Evolutionary conservation across 1,140 invertebrate genomes (phyloP), one percentile per base, ranked within the genome.

Genomic region (Halesus radiatus): DNA sequence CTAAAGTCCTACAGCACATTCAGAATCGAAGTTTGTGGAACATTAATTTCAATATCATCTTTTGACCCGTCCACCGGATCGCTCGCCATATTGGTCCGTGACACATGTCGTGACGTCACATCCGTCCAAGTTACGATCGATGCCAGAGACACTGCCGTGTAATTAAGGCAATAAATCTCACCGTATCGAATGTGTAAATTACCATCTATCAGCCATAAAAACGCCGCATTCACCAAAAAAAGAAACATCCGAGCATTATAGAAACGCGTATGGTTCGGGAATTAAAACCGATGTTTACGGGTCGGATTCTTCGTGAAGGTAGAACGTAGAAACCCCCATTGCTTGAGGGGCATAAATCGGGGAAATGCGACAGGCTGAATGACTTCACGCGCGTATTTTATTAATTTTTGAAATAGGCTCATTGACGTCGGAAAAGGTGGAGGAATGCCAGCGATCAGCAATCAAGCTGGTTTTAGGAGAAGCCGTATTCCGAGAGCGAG

Each of bases 321-420:
- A 74, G 62, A 15, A 2, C 45, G 20, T n/a, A 72, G 68, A 72
- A 54, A 53, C 68, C 68, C 56, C 58, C 37, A 76, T 64, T 60
- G 54, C n/a, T 64, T 64, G 53, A 58, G 26, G 60, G 37, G 64
- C 79, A 80, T 80, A 80, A 80, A 80, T 80, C 79, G 70, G 79
- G 18, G 72, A 64, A 80, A 76, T 32, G 79, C 72, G 79, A 80
- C 79, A 75, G 75, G 16, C 66, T 18, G 60, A 80, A 80, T 75
- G 54, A 64, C 79, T 68, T 64, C 72, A 75, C 79, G 72, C 70
- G 62, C 72, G 72, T 75, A 80, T 75, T 80, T 80, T 80, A 80
- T 80, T 80, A 80, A 80, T 80, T 80, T 79, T 79, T 72, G 53
- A 75, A 75, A 76, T 76, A 76, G 74, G 50, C 74, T 64, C 74